A percentile compares a stretch with the other conserved stretches of the same genome.
Conservation (phyloP, 2,888 invertebrate genomes). For the Himalopsyche japonica region DNA sequence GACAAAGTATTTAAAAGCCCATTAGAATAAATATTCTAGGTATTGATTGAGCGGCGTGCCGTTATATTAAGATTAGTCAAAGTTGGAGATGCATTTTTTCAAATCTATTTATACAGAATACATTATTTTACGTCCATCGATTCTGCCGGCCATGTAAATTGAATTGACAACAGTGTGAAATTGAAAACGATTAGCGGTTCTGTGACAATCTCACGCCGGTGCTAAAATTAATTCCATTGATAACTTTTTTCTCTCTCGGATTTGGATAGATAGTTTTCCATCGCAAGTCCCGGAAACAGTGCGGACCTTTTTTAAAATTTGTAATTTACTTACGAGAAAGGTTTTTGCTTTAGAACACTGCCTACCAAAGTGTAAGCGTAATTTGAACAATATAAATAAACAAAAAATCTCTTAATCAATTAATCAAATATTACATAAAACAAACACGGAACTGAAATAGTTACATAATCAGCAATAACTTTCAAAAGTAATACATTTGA, state of each 20-base stretch:
- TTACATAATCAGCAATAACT: background rate
- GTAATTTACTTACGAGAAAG: background rate
- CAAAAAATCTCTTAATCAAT: background rate
- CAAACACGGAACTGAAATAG: background rate
- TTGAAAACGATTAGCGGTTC: constrained; percentile 18
- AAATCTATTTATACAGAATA: background rate
- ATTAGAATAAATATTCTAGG: background rate
- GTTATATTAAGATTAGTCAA: background rate
- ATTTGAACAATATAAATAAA: background rate
- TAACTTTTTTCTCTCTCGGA: constrained; percentile 5
- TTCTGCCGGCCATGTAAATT: constrained; percentile 6
- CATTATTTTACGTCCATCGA: background rate
- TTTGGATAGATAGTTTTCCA: background rate
- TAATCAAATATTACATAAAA: background rate
- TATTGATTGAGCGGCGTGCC: background rate
- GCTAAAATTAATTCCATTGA: constrained; percentile 2
- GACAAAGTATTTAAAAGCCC: background rate
- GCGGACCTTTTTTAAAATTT: background rate
- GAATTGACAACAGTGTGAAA: constrained; percentile 28
- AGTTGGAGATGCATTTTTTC: background rate
- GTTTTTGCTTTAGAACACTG: background rate
- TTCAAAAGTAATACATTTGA: too few relatives aligned
- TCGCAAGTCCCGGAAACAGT: background rate
- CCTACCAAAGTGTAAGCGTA: background rate
- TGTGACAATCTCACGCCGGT: constrained; percentile 6